A percentile compares a stretch with the other conserved stretches of the same genome.
These are phyloP conservation scores for Atta colombica DNA, from an alignment of 1,140 invertebrate species.

Conservation along the genomic window DNA sequence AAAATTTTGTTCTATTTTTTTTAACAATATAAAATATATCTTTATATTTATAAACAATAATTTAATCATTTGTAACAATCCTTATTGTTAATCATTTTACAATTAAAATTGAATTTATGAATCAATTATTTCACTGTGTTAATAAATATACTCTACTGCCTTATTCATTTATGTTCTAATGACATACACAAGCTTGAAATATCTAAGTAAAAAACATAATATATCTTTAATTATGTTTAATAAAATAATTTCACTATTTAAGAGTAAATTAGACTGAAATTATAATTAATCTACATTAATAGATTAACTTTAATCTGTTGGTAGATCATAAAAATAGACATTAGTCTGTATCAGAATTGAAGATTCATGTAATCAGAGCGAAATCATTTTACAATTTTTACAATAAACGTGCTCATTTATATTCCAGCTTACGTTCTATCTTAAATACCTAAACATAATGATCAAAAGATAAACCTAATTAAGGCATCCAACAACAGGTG, in stretches of 20 bases:
- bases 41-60: not conserved
- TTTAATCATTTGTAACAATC: not conserved
- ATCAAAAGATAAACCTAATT: not conserved
- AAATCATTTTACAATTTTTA: not conserved
- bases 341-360: not conserved
- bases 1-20: not conserved
- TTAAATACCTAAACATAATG: not conserved
- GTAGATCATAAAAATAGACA: too few relatives aligned
- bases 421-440: not conserved
- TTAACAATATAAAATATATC: not conserved
- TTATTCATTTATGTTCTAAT: not conserved
- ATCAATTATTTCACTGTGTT: not conserved
- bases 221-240: not conserved
- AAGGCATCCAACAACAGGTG: not conserved
- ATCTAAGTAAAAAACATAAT: not conserved
- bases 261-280: not conserved
- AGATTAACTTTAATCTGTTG: too few relatives aligned
- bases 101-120: not conserved
- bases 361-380: not conserved
- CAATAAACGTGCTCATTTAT: not conserved
- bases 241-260: not conserved
- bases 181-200: not conserved
- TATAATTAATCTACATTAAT: too few relatives aligned
- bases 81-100: too few relatives aligned
- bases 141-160: not conserved